A percentile compares a stretch with the other conserved stretches of the same genome.
Evolutionary conservation across 2,888 invertebrate species (phyloP).

Genomic region (Sympetrum striolatum): DNA sequence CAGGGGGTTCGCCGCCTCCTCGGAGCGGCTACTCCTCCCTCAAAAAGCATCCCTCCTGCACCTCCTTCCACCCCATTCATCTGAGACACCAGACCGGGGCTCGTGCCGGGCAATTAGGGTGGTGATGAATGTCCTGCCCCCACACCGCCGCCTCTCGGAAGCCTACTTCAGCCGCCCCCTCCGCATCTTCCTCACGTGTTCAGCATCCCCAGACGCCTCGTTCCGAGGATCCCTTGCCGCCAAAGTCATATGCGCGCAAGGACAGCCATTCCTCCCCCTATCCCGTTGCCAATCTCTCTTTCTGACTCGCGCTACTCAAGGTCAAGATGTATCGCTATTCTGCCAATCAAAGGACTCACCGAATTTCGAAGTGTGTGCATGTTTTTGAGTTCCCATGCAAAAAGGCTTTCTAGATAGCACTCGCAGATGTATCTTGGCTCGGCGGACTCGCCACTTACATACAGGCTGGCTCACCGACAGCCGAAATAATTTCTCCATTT

Average conservation of each 20-base stretch:
- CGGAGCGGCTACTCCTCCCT: not conserved
- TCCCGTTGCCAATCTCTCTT: not conserved
- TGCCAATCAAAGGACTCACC: not conserved
- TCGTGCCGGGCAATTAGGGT: constrained; percentile 43
- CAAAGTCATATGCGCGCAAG: not conserved
- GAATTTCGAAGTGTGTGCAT: not conserved
- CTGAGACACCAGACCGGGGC: constrained; percentile 42
- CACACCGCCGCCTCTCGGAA: not conserved
- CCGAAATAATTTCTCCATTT: too few species aligned
- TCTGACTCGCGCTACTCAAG: not conserved
- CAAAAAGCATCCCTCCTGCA: constrained; percentile 20
- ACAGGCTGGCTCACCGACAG: too few species aligned
- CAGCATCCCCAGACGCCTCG: constrained; percentile 19
- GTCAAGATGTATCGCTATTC: not conserved
- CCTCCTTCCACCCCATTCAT: constrained; percentile 7
- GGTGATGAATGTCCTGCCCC: constrained; percentile 39
- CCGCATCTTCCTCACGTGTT: not conserved
- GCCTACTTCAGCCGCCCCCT: not conserved
- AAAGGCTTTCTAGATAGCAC: too few species aligned
- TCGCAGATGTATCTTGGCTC: too few species aligned
- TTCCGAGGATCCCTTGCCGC: not conserved
- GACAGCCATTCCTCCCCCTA: not conserved
- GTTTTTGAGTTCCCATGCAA: not conserved
- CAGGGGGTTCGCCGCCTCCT: constrained; percentile 36
- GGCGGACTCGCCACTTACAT: too few species aligned